Evolutionary conservation across 2,113 vertebrate genomes (phyloP), one percentile per base, ranked within the genome.

Genomic region (Eptesicus fuscus): DNA sequence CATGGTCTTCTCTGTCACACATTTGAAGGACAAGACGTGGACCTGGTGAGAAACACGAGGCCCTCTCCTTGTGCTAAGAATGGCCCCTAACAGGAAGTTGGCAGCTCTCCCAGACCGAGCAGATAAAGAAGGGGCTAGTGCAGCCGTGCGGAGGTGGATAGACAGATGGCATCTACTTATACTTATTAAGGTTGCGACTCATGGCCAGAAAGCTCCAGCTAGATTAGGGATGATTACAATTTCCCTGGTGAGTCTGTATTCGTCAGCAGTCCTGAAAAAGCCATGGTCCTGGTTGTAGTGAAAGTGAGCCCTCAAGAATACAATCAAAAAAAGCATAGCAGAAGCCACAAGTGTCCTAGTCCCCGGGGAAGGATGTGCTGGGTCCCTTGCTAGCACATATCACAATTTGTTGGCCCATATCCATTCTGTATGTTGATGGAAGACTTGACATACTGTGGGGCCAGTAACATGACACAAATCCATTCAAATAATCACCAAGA

Each of bases 91-190:
- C 35, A 77, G 93, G 94, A 97, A 94, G 63, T 67, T 96, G 95
- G 96, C 95, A 89, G 56, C 61, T 74, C 12, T 93, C 95, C 95
- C 97, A 85, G 97, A 87, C 49, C 32, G 63, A 96, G 82, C 90
- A 88, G 90, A 96, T 94, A 96, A 94, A 90, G 89, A 95, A 94
- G 83, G 70, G 53, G 65, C 88, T 83, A 59, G 82, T 28, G 23
- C 30, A 51, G 91, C 87, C 25, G 17, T 67, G 92, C 0, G 22
- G 88, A 95, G 95, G 92, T 83, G 94, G 84, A 94, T 88, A 84
- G 95, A 96, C 97, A 97, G 97, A 97, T 97, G 97, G 93, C 63
- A 76, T 93, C 90, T 94, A 92, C 96, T 97, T 95, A 96, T 70
- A 94, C 84, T 97, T 97, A 97, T 96, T 96, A 96, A 96, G 95